Evolutionary conservation across 2,113 vertebrate species (phyloP), one percentile per base, ranked within the genome.

Genomic region (Typhlomys cinereus): DNA sequence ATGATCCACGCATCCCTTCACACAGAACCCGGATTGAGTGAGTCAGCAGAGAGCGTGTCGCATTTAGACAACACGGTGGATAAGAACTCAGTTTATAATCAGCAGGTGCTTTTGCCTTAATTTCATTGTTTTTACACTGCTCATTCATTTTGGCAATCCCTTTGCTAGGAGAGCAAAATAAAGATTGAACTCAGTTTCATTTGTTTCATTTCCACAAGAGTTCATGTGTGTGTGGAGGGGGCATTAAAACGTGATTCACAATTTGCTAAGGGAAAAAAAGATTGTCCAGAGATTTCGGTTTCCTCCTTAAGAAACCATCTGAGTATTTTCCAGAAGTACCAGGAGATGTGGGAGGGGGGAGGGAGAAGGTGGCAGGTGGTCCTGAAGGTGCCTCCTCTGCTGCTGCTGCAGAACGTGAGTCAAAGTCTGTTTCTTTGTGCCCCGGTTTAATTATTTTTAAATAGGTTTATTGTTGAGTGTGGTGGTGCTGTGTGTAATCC

Each of bases 141-240:
- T 70, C 10, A 39, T 44, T 57, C 20, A 84, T 78, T 76, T 93
- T 46, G 76, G 14, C 21, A 73, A 62, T 78, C 73, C 61, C 18
- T 92, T n/a, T 67, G 62, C 34, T 93, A 21, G 69, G 39, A 81
- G 88, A 34, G 18, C 27, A 4, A 83, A 91, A 79, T n/a, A 78
- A 79, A 75, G 46, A 36, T 18, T 69, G 25, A 69, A 23, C 3
- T 79, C 41, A 69, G n/a, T 82, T 73, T 75, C 52, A 27, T 73
- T 84, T 84, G 34, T 69, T 86, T 91, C 59, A 64, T 84, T 88
- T 76, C 27, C 61, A 73, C 1, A 82, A 90, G 62, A 11, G 9
- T 70, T 73, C 67, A 64, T 4, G 41, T 84, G 10, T 20, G 6
- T 67, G 29, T 13, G 18, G 3, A 39, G 11, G 46, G n/a, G 11